Percentiles rank a stretch among this genome's conserved stretches.
Conservation (phyloP, 2,888 invertebrate species). For the Leucophenga montana region DNA sequence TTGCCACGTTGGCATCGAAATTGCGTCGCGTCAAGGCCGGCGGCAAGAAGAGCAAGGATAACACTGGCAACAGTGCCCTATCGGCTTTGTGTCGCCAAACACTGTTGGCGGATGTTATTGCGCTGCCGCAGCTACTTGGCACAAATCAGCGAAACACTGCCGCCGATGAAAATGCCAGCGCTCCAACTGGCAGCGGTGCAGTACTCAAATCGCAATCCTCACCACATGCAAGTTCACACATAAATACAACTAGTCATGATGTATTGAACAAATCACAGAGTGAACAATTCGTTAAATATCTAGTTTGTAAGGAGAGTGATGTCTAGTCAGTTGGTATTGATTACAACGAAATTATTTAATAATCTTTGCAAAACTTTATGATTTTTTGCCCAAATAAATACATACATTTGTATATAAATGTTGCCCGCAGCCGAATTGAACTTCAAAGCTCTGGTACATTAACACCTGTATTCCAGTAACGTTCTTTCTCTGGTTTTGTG, state of each 20-base stretch:
- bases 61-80: conserved; percentile 76
- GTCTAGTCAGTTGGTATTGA: conserved; percentile 56
- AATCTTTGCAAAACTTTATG: no score
- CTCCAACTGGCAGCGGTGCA: neutral
- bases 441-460: conserved; percentile 1
- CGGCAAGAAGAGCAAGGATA: conserved; percentile 57
- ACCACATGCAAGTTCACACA: conserved; percentile 58
- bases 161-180: conserved; percentile 16
- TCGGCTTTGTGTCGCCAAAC: conserved; percentile 84
- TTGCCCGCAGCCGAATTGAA: no score
- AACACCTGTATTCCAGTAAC: conserved; percentile 52
- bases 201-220: conserved; percentile 70
- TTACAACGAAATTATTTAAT: neutral
- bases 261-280: conserved; percentile 70
- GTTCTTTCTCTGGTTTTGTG: conserved; percentile 54
- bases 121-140: conserved; percentile 51
- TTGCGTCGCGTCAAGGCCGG: conserved; percentile 76
- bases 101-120: conserved; percentile 78
- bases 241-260: conserved; percentile 47
- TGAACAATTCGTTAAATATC: conserved; percentile 61
- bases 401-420: no score
- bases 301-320: conserved; percentile 67
- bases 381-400: no score
- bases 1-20: conserved; percentile 77
- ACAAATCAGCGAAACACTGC: no score